Base-by-base conservation (phyloP, 2,797 vertebrate genomes). In the Dicrostonyx torquatus region DNA sequence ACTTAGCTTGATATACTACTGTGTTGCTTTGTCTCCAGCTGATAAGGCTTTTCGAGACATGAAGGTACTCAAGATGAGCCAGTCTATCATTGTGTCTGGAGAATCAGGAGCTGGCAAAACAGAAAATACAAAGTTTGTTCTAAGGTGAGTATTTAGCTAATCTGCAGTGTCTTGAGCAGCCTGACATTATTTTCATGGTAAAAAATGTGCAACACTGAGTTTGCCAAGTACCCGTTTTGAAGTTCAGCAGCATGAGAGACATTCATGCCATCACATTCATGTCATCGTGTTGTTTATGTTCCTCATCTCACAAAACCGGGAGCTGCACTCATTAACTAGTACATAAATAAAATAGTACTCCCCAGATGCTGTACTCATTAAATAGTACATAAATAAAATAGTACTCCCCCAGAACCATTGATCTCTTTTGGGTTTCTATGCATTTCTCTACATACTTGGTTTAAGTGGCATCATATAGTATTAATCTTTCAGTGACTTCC, bases 91-190 rank as follows among this genome's bases (percentile, higher is more conserved):
- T 94, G 99, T 99, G 78, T 99, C 99, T 94, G 99, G 99, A 97
- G 99, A 99, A 98, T 99, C 99, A 1, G 99, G 99, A 95, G 99
- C 99, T 96, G 99, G 99, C 96, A 99, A 99, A 98, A 99, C 99
- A 22, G 99, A 99, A 99, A 99, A 99, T 97, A 99, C 99, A 70
- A 99, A 99, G 98, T 99, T 99, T 98, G 99, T 99, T 97, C 98
- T 99, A 97, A 99, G 99, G 99, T 99, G 97, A 96, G 97, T 98
- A 87, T 91, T 90, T 87, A 94, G 64, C 40, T 90, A 64, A 94
- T 26, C 2, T 50, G 26, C 77, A 76, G 76, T 53, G 68, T 92
- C 87, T 62, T 93, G 2, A 29, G 14, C 22, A 72, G 58, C 9
- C 50, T 89, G 66, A 37, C 14, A 80, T 82, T 94, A 73, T 72